These are phyloP conservation scores for Euphydryas editha DNA, from an alignment of 2,888 invertebrate genomes.

Conservation along the genomic window DNA sequence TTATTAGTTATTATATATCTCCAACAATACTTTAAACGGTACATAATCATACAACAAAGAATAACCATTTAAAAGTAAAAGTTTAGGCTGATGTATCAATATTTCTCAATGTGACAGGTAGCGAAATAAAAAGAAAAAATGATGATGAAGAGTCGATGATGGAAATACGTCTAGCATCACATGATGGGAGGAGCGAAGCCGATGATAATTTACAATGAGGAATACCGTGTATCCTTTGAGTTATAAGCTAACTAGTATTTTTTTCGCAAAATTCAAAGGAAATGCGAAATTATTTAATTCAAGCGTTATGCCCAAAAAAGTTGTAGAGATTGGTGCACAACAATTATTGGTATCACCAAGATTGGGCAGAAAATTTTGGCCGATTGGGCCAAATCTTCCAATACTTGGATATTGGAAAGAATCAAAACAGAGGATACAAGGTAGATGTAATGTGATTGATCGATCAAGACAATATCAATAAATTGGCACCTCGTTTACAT, in stretches of 20 bases:
- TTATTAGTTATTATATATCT: neutral
- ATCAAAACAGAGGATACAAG: conserved; percentile 27
- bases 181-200: neutral
- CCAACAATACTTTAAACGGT: neutral
- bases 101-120: neutral
- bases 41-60: neutral
- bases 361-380: no score
- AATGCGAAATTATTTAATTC: no score
- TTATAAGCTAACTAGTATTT: neutral
- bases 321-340: neutral
- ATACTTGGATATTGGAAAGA: no score
- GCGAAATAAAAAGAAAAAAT: neutral
- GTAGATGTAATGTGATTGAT: conserved; percentile 10
- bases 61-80: neutral
- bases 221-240: conserved; percentile 15
- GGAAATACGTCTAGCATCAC: neutral
- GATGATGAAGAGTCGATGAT: neutral
- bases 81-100: neutral
- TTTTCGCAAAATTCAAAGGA: no score
- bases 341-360: no score
- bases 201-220: conserved; percentile 10
- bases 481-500: conserved; percentile 25
- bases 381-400: no score
- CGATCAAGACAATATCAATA: conserved; percentile 5
- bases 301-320: neutral